Evolutionary conservation across 2,888 invertebrate genomes (phyloP).

Genomic region (Epinotia ramella): DNA sequence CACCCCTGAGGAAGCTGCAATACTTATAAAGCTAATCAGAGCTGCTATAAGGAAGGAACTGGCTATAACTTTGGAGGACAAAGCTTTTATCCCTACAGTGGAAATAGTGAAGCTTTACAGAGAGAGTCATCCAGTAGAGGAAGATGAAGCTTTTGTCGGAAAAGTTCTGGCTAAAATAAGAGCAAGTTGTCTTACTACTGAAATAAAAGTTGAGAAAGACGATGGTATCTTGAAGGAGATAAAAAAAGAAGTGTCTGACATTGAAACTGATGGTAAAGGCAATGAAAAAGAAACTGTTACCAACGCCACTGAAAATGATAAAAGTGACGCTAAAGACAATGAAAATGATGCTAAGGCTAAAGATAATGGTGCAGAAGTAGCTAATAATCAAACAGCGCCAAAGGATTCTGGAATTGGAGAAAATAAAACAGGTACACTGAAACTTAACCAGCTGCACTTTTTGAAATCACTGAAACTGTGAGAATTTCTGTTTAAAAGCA

Average conservation of each 20-base stretch:
- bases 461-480: constrained; percentile 15
- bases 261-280: constrained; percentile 3
- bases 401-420: constrained; percentile 17
- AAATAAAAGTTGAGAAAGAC: constrained; percentile 13
- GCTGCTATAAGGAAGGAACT: constrained; percentile 51
- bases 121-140: constrained; percentile 47
- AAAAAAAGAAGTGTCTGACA: constrained; percentile 28
- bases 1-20: constrained; percentile 18
- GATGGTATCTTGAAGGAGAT: background rate
- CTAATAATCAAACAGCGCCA: constrained; percentile 8
- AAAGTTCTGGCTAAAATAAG: constrained; percentile 48
- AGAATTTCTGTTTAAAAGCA: background rate
- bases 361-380: constrained; percentile 7
- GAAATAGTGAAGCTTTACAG: constrained; percentile 51
- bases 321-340: constrained; percentile 27
- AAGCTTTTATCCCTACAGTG: constrained; percentile 39
- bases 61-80: constrained; percentile 48
- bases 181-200: constrained; percentile 44
- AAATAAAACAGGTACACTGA: constrained; percentile 30
- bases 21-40: constrained; percentile 45
- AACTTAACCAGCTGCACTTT: constrained; percentile 22
- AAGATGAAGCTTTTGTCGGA: constrained; percentile 51
- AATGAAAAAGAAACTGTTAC: constrained; percentile 20
- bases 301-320: constrained; percentile 34
- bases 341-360: constrained; percentile 24